A percentile compares a stretch with the other conserved stretches of the same genome.
Evolutionary conservation across 2,113 vertebrate genomes (phyloP).

Genomic region (Canis aureus): DNA sequence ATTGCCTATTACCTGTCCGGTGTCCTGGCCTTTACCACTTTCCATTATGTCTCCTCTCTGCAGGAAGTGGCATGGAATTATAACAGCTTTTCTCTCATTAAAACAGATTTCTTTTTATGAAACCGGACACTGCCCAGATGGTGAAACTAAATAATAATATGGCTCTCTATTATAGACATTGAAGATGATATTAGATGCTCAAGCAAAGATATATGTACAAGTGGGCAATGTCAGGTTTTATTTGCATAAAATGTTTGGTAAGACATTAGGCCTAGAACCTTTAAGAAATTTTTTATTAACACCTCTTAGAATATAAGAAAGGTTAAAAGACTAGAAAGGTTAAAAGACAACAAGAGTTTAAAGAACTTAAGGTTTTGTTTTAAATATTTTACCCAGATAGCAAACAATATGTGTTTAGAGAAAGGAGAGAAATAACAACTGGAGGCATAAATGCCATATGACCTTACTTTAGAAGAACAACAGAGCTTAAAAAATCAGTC

Average conservation of each 20-base stretch:
- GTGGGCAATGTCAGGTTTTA: not conserved
- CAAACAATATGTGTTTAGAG: not conserved
- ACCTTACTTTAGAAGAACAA: not conserved
- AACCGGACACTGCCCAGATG: not conserved
- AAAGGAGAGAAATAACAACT: not conserved
- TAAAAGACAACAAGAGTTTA: slow-evolving; percentile 4
- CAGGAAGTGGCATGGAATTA: not conserved
- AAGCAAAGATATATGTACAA: not conserved
- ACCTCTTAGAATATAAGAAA: not conserved
- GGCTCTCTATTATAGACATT: not conserved
- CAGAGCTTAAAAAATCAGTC: not conserved
- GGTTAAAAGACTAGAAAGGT: not conserved
- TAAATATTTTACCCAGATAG: not conserved
- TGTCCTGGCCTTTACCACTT: not conserved
- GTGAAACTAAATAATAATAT: not conserved
- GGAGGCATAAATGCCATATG: not conserved
- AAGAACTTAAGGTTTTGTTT: not conserved
- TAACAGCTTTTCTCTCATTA: not conserved
- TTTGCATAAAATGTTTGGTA: slow-evolving; percentile 10
- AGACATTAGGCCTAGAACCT: not conserved
- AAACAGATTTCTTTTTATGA: slow-evolving; percentile 3
- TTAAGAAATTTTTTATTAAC: not conserved
- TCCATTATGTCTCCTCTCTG: not conserved
- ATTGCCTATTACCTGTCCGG: not conserved
- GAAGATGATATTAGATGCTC: not conserved